Conservation (phyloP, 2,888 invertebrate genomes). For the Tromatobia lineatoria region DNA sequence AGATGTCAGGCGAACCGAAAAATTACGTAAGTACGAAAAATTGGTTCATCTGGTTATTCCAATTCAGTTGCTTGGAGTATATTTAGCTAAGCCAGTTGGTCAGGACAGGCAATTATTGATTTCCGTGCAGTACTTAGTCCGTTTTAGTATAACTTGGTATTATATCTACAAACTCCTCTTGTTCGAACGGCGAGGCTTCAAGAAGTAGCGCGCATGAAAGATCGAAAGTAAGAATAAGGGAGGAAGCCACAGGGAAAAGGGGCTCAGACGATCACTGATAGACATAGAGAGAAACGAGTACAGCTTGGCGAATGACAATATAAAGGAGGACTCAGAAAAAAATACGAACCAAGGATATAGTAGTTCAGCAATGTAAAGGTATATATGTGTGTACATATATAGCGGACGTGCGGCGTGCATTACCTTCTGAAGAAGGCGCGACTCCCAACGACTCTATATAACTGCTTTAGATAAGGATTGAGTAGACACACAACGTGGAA, state of each 20-base stretch:
- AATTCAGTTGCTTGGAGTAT: no score
- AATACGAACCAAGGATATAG: conserved; percentile 29
- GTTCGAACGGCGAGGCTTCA: conserved; percentile 1
- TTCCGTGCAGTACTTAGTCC: no score
- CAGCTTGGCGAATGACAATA: conserved; percentile 58
- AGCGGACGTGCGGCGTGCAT: conserved; percentile 72
- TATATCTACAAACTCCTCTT: no score
- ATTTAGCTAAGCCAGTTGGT: no score
- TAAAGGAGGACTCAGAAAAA: conserved; percentile 28
- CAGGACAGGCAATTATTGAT: no score
- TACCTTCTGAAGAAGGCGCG: conserved; percentile 82
- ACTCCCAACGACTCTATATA: conserved; percentile 80
- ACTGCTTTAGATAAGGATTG: conserved; percentile 82
- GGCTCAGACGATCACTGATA: conserved; percentile 63
- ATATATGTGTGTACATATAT: conserved; percentile 24
- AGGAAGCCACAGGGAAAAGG: conserved; percentile 13
- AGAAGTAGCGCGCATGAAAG: conserved; percentile 54
- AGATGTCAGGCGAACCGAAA: no score
- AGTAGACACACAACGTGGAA: conserved; percentile 79
- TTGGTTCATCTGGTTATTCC: no score
- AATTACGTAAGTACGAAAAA: no score
- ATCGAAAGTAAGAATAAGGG: conserved; percentile 29
- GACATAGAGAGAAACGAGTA: conserved; percentile 65
- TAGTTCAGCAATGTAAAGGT: not conserved
- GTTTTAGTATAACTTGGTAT: no score